Conservation (phyloP, 64 coral and sea anemone genomes). For the Stichodactyla helianthus region DNA sequence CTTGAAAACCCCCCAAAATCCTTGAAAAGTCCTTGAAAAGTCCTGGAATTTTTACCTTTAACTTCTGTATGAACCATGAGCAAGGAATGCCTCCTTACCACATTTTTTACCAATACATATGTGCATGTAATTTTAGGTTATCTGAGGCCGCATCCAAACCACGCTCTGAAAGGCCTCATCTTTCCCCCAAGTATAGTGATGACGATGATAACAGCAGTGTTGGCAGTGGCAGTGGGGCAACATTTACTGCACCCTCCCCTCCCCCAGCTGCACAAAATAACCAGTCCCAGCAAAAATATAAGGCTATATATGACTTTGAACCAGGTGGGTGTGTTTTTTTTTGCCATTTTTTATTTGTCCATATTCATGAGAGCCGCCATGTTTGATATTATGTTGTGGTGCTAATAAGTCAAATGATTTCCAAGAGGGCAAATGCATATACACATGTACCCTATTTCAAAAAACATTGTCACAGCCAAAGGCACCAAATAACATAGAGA, state of each 20-base stretch:
- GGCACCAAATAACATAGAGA: no score
- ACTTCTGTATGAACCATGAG: no score
- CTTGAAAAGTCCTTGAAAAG: no score
- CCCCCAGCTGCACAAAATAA: slow-evolving; percentile 11
- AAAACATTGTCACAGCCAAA: no score
- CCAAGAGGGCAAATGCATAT: no score
- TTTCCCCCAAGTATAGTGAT: slow-evolving; percentile 17
- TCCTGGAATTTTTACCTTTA: no score
- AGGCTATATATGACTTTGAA: slow-evolving; percentile 97
- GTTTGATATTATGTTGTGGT: no score
- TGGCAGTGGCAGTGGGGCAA: slow-evolving; percentile 6
- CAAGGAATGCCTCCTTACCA: neutral
- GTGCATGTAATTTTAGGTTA: slow-evolving; percentile 23
- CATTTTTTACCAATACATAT: neutral
- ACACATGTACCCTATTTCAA: no score
- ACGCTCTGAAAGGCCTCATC: slow-evolving; percentile 51
- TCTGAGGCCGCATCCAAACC: slow-evolving; percentile 79
- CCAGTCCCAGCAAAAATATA: slow-evolving; percentile 41
- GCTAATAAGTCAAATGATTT: no score
- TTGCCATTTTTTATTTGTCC: no score
- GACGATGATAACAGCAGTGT: slow-evolving; percentile 54
- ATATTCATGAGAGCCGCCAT: no score
- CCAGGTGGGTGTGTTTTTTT: slow-evolving; percentile 39
- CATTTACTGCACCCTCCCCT: slow-evolving; percentile 48
- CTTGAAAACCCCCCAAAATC: no score